Percentiles rank a stretch among this genome's conserved stretches.
Evolutionary conservation across 2,113 vertebrate genomes (phyloP).

Genomic region (Noctilio leporinus): DNA sequence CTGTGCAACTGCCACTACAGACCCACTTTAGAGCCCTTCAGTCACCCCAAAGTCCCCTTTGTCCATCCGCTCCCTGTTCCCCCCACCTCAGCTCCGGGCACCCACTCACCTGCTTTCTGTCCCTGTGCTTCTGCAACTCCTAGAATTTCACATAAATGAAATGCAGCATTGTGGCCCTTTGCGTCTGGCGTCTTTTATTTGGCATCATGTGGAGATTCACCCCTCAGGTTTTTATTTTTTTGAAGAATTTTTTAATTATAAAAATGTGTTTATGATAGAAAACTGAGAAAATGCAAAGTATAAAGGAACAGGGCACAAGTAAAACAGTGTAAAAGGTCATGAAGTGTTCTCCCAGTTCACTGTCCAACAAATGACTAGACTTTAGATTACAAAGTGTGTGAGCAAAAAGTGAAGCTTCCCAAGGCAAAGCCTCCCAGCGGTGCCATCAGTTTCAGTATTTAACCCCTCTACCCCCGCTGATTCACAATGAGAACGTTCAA

Average conservation of each 20-base stretch:
- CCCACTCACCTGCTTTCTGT: background rate
- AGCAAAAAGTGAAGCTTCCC: no score
- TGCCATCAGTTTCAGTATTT: background rate
- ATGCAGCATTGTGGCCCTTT: background rate
- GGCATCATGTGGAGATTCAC: background rate
- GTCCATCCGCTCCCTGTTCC: background rate
- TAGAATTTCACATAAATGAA: background rate
- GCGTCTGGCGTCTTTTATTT: background rate
- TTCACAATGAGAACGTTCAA: background rate
- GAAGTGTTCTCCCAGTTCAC: background rate
- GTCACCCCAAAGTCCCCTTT: background rate
- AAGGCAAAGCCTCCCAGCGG: background rate
- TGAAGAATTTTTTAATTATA: background rate
- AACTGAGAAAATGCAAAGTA: background rate
- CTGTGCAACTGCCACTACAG: no score
- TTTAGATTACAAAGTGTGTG: background rate
- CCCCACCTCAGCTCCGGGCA: background rate
- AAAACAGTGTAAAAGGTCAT: background rate
- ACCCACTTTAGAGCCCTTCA: background rate
- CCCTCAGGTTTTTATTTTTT: background rate
- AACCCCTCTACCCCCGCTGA: no score
- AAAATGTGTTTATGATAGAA: background rate
- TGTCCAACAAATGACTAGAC: background rate
- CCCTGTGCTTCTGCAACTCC: background rate
- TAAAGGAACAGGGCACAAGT: background rate